phyloP scores from a whole-genome alignment of 1,140 invertebrate genomes.

The Amphibalanus amphitrite region DNA sequence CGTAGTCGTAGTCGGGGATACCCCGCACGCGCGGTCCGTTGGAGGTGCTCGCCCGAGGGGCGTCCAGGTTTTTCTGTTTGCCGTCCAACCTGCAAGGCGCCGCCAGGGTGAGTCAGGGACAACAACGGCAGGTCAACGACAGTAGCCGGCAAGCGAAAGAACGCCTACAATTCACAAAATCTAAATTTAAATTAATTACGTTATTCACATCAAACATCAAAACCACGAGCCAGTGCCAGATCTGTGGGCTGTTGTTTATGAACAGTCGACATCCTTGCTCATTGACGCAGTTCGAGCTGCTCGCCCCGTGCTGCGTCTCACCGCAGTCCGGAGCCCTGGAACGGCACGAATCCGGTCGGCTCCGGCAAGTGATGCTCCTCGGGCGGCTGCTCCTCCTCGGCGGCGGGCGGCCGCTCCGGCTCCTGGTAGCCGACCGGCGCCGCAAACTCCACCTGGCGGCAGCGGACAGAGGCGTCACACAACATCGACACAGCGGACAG shows the following conservation, averaged over 20 bases:
- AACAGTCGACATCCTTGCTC: too few relatives aligned
- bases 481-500: conserved; percentile 20
- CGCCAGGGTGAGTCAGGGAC: background rate
- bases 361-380: conserved; percentile 44
- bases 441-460: conserved; percentile 59
- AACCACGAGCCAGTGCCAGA: too few relatives aligned
- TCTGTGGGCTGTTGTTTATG: too few relatives aligned
- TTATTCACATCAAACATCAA: too few relatives aligned
- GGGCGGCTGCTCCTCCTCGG: conserved; percentile 45
- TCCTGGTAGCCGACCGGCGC: conserved; percentile 89
- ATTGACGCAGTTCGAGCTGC: too few relatives aligned
- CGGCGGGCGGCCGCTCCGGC: conserved; percentile 41
- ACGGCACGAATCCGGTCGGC: conserved; percentile 53
- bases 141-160: too few relatives aligned
- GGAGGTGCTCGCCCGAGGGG: conserved; percentile 17
- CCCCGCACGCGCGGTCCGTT: conserved; percentile 49
- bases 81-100: conserved; percentile 33
- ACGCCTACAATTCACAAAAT: too few relatives aligned
- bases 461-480: background rate
- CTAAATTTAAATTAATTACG: too few relatives aligned
- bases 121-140: too few relatives aligned
- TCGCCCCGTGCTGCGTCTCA: conserved; percentile 28
- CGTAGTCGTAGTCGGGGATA: conserved; percentile 86
- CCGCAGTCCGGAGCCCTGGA: conserved; percentile 61
- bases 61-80: conserved; percentile 27